Conservation (phyloP, 2,888 invertebrate species). For the Empis livida region DNA sequence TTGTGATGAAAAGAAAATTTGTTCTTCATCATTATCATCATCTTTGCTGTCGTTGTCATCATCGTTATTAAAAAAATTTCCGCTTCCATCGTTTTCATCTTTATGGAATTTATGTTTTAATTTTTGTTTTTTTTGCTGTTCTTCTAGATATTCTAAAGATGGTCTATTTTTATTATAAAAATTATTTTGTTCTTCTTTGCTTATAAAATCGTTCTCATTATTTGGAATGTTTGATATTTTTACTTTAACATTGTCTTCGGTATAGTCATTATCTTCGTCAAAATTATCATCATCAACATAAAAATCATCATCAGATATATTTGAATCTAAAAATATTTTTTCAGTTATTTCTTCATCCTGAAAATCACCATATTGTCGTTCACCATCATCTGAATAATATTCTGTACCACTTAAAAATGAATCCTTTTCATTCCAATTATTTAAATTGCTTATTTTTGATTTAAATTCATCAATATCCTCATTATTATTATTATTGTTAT, state of each 20-base stretch:
- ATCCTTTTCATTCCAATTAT: constrained; percentile 6
- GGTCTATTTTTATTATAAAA: constrained; percentile 13
- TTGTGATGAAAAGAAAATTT: constrained; percentile 27
- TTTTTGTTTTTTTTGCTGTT: constrained; percentile 21
- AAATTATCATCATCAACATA: constrained; percentile 13
- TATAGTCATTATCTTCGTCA: constrained; percentile 12
- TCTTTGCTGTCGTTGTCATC: constrained; percentile 16
- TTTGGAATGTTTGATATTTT: constrained; percentile 18
- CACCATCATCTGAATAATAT: constrained; percentile 12
- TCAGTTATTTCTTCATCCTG: constrained; percentile 16
- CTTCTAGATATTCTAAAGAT: constrained; percentile 23
- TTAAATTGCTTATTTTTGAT: constrained; percentile 7
- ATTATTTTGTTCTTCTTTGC: constrained; percentile 19
- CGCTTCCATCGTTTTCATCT: constrained; percentile 29
- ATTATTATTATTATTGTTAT: constrained; percentile 13
- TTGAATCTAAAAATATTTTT: constrained; percentile 23
- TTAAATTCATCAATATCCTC: constrained; percentile 8
- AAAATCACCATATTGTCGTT: constrained; percentile 22
- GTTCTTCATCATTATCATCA: constrained; percentile 16
- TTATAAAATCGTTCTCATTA: constrained; percentile 15
- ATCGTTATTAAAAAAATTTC: constrained; percentile 19
- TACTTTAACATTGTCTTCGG: constrained; percentile 14
- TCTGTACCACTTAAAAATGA: constrained; percentile 1
- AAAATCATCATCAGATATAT: constrained; percentile 7
- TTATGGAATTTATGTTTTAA: constrained; percentile 29